These are phyloP conservation scores for Pristiophorus japonicus DNA, from an alignment of 2,113 vertebrate species.

Conservation along the genomic window DNA sequence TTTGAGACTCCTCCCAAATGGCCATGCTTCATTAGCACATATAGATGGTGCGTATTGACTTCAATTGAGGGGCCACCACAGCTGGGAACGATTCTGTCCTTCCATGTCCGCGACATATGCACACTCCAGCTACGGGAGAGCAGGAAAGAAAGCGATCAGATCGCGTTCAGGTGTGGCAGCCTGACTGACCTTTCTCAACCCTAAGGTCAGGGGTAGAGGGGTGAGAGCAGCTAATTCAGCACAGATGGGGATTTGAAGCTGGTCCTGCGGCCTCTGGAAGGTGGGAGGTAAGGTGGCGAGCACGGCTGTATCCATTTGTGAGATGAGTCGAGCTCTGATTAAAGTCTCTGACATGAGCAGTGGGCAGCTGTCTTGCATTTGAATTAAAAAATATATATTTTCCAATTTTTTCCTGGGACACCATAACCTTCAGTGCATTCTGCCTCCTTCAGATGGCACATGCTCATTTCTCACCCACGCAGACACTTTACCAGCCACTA, in stretches of 20 bases:
- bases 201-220: not conserved
- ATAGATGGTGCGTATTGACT: not conserved
- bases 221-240: not conserved
- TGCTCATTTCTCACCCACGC: not conserved
- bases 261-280: not conserved
- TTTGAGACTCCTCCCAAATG: not conserved
- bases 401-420: conserved; percentile 15
- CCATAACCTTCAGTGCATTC: not conserved
- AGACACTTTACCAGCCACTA: not conserved
- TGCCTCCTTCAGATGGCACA: not conserved
- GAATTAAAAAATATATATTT: not conserved
- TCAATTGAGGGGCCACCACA: not conserved
- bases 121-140: not conserved
- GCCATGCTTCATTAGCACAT: not conserved
- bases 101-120: not conserved
- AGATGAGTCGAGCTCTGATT: not conserved
- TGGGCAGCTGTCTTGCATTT: not conserved
- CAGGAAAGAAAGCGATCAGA: not conserved
- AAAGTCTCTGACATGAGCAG: not conserved
- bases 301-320: not conserved
- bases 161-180: not conserved
- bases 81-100: not conserved
- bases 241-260: not conserved
- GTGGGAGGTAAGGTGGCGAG: not conserved
- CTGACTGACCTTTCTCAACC: not conserved